phyloP scores from a whole-genome alignment of 2,888 invertebrate genomes.

The Drosophila neonasuta region DNA sequence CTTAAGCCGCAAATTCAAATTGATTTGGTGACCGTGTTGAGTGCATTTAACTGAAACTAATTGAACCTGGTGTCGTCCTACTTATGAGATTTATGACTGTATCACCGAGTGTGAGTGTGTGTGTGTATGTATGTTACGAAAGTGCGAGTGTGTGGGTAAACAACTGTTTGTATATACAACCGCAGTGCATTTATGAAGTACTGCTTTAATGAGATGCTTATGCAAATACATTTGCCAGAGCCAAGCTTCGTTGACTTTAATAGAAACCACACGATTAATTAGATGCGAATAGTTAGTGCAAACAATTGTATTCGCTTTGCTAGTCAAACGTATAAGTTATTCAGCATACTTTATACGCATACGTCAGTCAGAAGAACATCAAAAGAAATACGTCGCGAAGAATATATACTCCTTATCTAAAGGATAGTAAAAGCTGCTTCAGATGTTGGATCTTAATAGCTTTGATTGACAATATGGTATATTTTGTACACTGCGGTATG shows the following conservation, averaged over 20 bases:
- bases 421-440: no score
- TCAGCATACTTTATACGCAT: slow-evolving; percentile 4
- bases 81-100: slow-evolving; percentile 17
- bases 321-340: background rate
- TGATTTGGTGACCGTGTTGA: no score
- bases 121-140: background rate
- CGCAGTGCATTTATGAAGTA: slow-evolving; percentile 24
- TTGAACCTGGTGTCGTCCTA: slow-evolving; percentile 42
- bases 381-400: no score
- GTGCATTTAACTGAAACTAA: slow-evolving; percentile 62
- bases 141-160: background rate
- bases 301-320: background rate
- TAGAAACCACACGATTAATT: slow-evolving; percentile 44
- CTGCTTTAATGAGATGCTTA: slow-evolving; percentile 8
- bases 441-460: no score
- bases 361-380: background rate
- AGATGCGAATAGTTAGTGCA: slow-evolving; percentile 11
- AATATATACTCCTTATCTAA: no score
- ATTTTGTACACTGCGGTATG: no score
- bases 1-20: no score
- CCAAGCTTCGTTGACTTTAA: slow-evolving; percentile 21
- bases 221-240: slow-evolving; percentile 8
- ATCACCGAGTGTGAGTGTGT: background rate
- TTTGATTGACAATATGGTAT: no score
- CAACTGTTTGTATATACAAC: slow-evolving; percentile 7